Evolutionary conservation across 64 coral and sea anemone species (phyloP), one percentile per base, ranked within the genome.

Genomic region (Stylophora pistillata): DNA sequence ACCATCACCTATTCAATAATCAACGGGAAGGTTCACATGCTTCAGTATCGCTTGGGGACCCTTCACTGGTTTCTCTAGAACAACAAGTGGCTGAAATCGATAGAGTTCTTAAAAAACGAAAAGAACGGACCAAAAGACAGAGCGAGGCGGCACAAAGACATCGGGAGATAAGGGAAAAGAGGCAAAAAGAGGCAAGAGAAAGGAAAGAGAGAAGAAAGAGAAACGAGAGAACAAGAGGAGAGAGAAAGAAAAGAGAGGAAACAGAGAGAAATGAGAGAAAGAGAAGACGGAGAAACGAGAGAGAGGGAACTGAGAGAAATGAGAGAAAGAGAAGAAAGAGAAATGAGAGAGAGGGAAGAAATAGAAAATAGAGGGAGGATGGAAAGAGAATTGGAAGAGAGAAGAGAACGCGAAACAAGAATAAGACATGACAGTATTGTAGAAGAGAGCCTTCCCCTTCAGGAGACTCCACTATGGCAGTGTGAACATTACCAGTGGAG

Each of bases 401-500:
- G 47, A 27, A 14, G 15, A 53, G 17, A 5, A 30, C 15, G 11
- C 7, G 76, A 56, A 54, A 55, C 37, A 56, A 54, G 15, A 27
- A n/a, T 14, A 18, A 20, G 56, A 25, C 10, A 27, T 13, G 13
- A 3, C 26, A 26, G 13, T 25, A 57, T 4, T 16, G 55, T 3
- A 17, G 56, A 16, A 30, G 77, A 79, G 29, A n/a, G 77, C 55
- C 5, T 16, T 30, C 77, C 56, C 16, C 13, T 79, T 30, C 77
- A 79, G 29, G 77, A 79, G 27, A 79, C 55, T 56, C 9, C 27
- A 13, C n/a, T 16, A 1, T 73, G 86, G 56, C 58, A 86, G 9
- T 88, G 91, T 86, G 55, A 47, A 1, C 91, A 93, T 74, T 93
- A 88, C 25, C 77, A 93, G 68, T n/a, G 91, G 56, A 53, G 27